phyloP scores from a whole-genome alignment of 1,140 invertebrate genomes.

The Caenorhabditis briggsae region DNA sequence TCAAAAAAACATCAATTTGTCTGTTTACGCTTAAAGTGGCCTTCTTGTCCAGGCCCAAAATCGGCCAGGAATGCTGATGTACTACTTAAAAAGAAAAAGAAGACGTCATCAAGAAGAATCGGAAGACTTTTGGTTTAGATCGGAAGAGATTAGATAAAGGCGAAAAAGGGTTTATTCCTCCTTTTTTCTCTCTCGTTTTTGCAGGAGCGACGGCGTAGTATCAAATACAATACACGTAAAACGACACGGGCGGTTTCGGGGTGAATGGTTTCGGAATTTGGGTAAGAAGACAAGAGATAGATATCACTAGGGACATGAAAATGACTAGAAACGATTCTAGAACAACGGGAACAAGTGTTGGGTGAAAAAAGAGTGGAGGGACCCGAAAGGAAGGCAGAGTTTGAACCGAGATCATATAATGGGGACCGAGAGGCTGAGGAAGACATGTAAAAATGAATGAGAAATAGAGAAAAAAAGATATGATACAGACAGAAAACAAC shows the following conservation, averaged over 20 bases:
- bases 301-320: not conserved
- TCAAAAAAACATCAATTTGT: too few species aligned
- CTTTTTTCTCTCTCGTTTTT: not conserved
- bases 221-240: conserved; percentile 36
- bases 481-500: conserved; percentile 53
- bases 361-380: not conserved
- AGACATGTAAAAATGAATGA: not conserved
- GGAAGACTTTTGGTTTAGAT: not conserved
- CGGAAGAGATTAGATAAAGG: conserved; percentile 6
- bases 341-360: not conserved
- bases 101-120: not conserved
- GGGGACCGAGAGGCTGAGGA: not conserved
- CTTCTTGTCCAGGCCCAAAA: not conserved
- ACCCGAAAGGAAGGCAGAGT: not conserved
- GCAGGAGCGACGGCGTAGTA: too few species aligned
- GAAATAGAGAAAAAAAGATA: conserved; percentile 33
- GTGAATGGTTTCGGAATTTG: not conserved
- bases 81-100: not conserved
- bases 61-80: conserved; percentile 34
- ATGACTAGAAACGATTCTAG: conserved; percentile 19
- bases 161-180: conserved; percentile 1
- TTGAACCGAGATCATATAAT: not conserved
- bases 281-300: not conserved
- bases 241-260: not conserved
- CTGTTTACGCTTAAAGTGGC: too few species aligned